phyloP scores from a whole-genome alignment of 1,140 invertebrate genomes.

The Limonius californicus region DNA sequence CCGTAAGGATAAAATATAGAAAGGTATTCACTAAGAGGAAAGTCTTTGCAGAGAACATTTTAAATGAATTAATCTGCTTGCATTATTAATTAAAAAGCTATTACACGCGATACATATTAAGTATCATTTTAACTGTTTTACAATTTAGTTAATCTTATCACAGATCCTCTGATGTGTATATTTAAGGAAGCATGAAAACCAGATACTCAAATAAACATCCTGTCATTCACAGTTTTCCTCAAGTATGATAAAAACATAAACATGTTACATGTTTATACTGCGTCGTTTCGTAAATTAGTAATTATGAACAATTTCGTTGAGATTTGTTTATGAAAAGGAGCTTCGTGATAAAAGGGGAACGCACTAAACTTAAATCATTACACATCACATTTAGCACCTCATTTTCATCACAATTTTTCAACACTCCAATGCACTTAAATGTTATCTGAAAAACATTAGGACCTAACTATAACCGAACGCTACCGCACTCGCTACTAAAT shows the following conservation, averaged over 20 bases:
- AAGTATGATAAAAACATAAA: not conserved
- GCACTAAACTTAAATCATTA: not conserved
- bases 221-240: not conserved
- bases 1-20: not conserved
- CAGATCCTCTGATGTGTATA: too few species aligned
- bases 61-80: too few species aligned
- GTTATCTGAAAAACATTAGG: not conserved
- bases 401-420: not conserved
- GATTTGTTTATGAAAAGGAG: too few species aligned
- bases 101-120: too few species aligned
- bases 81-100: too few species aligned
- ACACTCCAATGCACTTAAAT: not conserved
- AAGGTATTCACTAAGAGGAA: not conserved
- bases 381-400: slow-evolving; percentile 8
- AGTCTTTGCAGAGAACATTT: not conserved
- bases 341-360: not conserved
- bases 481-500: slow-evolving; percentile 2
- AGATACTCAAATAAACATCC: not conserved
- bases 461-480: not conserved
- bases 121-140: too few species aligned
- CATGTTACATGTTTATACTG: not conserved
- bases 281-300: too few species aligned
- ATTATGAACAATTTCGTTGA: too few species aligned
- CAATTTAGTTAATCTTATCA: too few species aligned
- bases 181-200: too few species aligned